Conservation (phyloP, 2,113 vertebrate genomes). For the Microtus pennsylvanicus region DNA sequence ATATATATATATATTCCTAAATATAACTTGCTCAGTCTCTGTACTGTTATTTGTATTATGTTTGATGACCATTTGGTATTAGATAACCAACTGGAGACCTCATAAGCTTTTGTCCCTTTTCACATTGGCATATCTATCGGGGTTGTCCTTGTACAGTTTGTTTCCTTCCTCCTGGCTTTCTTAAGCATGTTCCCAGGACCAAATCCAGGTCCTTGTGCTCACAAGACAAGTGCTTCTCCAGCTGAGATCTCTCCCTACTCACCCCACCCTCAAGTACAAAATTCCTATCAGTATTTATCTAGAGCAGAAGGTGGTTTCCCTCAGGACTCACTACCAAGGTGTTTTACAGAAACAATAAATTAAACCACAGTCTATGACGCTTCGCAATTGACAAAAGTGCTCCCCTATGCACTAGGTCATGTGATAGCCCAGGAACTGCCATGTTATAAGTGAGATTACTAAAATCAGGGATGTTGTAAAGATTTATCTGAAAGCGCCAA, state of each 20-base stretch:
- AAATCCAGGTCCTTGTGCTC: neutral
- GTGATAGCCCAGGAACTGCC: neutral
- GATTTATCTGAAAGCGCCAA: neutral
- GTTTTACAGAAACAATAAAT: conserved; percentile 26
- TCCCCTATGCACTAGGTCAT: conserved; percentile 18
- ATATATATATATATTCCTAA: too few relatives aligned
- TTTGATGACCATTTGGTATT: too few relatives aligned
- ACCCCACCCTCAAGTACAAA: neutral
- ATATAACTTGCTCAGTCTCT: too few relatives aligned
- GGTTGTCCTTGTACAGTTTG: too few relatives aligned
- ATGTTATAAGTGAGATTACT: neutral
- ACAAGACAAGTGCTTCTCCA: neutral
- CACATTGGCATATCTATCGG: too few relatives aligned
- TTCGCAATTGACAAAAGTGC: conserved; percentile 14
- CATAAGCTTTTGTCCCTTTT: too few relatives aligned
- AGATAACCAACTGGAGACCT: too few relatives aligned
- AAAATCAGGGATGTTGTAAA: neutral
- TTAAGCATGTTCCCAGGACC: neutral
- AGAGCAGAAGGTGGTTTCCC: neutral
- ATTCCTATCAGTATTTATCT: neutral
- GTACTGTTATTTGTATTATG: too few relatives aligned
- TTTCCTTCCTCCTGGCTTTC: too few relatives aligned
- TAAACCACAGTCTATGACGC: neutral
- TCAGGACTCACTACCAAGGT: neutral
- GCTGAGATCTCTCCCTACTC: neutral